These are phyloP conservation scores for Asteroscopus sphinx DNA, from an alignment of 2,888 invertebrate species.

Conservation along the genomic window DNA sequence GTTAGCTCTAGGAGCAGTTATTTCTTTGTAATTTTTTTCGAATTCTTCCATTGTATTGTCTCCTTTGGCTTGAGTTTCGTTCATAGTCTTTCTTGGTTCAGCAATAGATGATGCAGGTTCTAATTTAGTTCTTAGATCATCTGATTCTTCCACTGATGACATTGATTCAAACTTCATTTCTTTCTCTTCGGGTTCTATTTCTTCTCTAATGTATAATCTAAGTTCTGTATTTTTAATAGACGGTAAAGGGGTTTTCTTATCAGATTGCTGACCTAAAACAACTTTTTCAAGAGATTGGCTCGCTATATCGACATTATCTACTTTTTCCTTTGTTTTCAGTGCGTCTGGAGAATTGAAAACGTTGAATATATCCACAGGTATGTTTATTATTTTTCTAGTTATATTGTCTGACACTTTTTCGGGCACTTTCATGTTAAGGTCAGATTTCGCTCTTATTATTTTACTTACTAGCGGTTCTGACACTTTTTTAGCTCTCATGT, in stretches of 20 bases:
- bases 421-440: background rate
- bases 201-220: slow-evolving; percentile 23
- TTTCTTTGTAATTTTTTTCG: slow-evolving; percentile 80
- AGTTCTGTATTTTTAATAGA: slow-evolving; percentile 9
- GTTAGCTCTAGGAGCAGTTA: slow-evolving; percentile 74
- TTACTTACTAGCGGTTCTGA: slow-evolving; percentile 66
- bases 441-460: slow-evolving; percentile 56
- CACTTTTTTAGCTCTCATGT: slow-evolving; percentile 32
- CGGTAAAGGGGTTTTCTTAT: slow-evolving; percentile 22
- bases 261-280: slow-evolving; percentile 58
- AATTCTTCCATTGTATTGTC: slow-evolving; percentile 78
- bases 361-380: slow-evolving; percentile 79
- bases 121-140: slow-evolving; percentile 33
- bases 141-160: slow-evolving; percentile 30
- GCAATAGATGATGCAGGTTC: slow-evolving; percentile 36
- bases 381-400: slow-evolving; percentile 41
- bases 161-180: slow-evolving; percentile 46
- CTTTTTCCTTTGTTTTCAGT: slow-evolving; percentile 49
- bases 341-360: slow-evolving; percentile 66
- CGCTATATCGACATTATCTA: slow-evolving; percentile 55
- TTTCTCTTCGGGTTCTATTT: slow-evolving; percentile 33
- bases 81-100: slow-evolving; percentile 44
- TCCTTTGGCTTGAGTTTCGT: slow-evolving; percentile 28
- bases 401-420: slow-evolving; percentile 5
- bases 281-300: slow-evolving; percentile 65